Conservation (phyloP, 2,113 vertebrate species). For the Psilopogon haemacephalus region DNA sequence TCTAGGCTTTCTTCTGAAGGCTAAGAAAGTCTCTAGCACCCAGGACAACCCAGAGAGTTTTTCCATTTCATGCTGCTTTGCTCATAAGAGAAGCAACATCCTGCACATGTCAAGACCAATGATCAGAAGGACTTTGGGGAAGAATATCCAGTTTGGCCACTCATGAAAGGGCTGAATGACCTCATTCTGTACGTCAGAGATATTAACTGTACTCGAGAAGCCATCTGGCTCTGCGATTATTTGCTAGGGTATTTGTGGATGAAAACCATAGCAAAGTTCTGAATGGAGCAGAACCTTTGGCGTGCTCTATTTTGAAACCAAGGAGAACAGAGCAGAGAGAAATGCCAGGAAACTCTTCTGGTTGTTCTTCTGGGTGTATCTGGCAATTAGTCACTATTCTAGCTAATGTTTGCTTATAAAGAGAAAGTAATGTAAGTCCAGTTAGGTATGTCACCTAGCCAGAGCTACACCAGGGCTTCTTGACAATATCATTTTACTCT, state of each 20-base stretch:
- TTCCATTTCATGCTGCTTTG: neutral
- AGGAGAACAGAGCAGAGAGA: neutral
- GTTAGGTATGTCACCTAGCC: neutral
- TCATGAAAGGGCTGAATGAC: neutral
- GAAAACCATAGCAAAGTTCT: neutral
- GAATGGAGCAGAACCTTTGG: neutral
- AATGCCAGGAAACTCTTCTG: conserved; percentile 1
- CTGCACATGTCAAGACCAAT: neutral
- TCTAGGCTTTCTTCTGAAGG: neutral
- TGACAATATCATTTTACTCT: neutral
- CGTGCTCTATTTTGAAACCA: conserved; percentile 21
- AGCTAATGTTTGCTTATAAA: conserved; percentile 53
- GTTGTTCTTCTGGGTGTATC: conserved; percentile 34
- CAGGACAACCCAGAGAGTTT: neutral
- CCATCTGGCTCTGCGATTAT: neutral
- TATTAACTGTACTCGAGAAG: neutral
- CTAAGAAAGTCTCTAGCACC: neutral
- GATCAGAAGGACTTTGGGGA: neutral
- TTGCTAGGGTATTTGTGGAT: conserved; percentile 37
- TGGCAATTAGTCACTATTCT: conserved; percentile 13
- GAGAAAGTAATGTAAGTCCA: neutral
- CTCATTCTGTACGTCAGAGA: conserved; percentile 20
- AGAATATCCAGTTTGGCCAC: conserved; percentile 10
- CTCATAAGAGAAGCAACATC: neutral
- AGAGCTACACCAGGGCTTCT: neutral